Evolutionary conservation across 2,113 vertebrate genomes (phyloP), one percentile per base, ranked within the genome.

Genomic region (Garra rufa): DNA sequence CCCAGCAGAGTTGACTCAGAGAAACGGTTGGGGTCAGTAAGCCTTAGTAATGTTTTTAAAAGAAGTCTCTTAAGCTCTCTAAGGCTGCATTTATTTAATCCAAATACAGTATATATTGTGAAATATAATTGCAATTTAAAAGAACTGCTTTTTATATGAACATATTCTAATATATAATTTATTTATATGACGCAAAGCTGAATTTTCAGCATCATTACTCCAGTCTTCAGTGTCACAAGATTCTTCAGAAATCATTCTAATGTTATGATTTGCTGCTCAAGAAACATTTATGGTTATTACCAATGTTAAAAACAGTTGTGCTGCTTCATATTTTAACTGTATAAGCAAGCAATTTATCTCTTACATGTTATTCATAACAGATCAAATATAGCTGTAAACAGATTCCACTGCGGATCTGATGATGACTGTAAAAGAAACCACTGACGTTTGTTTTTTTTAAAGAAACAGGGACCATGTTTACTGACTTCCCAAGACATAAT

Each of bases 401-500:
- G 34, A 41, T 69, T 21, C 9, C 65, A n/a, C 4, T 69, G 19
- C 9, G 19, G 65, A 69, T 69, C 34, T 2, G 4, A 69, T 5
- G 17, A 55, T 21, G 19, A n/a, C 1, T 21, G 19, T 57, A 57
- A 57, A 57, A n/a, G 21, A 1, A 69, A 11, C 34, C 65, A 41
- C 19, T 11, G 65, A n/a, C 9, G 38, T 38, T 21, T 55, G 59
- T 21, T 44, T 44, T 59, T n/a, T 74, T 17, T 83, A 61, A 76
- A 44, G 55, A 17, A 9, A 43, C 76, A 43, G 11, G 13, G 21
- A 7, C 11, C 1, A 2, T 15, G 76, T 61, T 77, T 61, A 17
- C 34, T 17, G 74, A 57, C 10, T 50, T 10, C 19, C 44, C 43
- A 41, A 83, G 24, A 85, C 50, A 86, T 76, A 88, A 84, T 78